Conservation (phyloP, 2,113 vertebrate genomes). For the Puntigrus tetrazona region DNA sequence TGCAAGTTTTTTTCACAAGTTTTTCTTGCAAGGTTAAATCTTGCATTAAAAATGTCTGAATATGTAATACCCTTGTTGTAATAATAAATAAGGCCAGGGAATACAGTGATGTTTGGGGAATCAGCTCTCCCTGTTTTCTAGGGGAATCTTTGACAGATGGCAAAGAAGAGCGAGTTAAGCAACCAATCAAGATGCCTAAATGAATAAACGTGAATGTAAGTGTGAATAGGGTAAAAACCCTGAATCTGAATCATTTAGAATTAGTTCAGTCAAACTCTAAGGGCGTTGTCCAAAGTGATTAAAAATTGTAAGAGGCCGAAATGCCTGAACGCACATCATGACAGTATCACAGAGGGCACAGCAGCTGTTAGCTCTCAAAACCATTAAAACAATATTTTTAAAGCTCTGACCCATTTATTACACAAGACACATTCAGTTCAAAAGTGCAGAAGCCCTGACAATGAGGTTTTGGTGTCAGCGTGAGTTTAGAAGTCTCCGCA, state of each 20-base stretch:
- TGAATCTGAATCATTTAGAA: neutral
- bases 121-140: neutral
- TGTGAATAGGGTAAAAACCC: neutral
- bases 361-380: neutral
- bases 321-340: neutral
- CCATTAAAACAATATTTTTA: neutral
- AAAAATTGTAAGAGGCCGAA: neutral
- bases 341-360: neutral
- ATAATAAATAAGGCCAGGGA: neutral
- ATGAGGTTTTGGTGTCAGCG: constrained; percentile 13
- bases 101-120: neutral
- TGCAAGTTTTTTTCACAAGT: too few relatives aligned
- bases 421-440: constrained; percentile 13
- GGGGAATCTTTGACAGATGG: neutral
- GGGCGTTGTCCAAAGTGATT: neutral
- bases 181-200: neutral
- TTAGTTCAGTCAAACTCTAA: neutral
- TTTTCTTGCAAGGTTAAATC: too few relatives aligned
- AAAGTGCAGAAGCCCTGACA: constrained; percentile 32
- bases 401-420: constrained; percentile 28
- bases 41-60: too few relatives aligned
- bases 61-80: too few relatives aligned
- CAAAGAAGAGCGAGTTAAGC: neutral
- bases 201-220: too few relatives aligned
- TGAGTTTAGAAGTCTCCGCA: neutral